Evolutionary conservation across 2,888 invertebrate genomes (phyloP).

Genomic region (Ellobium chinense): DNA sequence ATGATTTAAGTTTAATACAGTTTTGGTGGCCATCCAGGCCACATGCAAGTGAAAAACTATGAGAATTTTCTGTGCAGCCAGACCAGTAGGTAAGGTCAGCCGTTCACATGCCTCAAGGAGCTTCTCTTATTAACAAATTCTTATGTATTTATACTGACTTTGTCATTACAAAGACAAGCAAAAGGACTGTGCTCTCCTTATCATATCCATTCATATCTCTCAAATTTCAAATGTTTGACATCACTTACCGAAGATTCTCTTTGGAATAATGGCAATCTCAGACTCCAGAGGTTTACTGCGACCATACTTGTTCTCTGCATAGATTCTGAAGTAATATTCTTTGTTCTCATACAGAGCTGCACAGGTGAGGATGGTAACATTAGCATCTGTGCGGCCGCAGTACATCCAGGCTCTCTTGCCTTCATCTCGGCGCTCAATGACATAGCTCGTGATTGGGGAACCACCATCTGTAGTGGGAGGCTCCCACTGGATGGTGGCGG

Average conservation of each 20-base stretch:
- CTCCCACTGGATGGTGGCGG: slow-evolving; percentile 77
- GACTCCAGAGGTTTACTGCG: slow-evolving; percentile 88
- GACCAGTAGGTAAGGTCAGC: too few species aligned
- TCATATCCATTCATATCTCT: too few species aligned
- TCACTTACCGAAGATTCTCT: slow-evolving; percentile 78
- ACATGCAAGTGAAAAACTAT: too few species aligned
- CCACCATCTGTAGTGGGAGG: slow-evolving; percentile 78
- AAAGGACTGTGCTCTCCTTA: too few species aligned
- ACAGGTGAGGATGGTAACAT: slow-evolving; percentile 59
- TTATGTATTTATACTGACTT: too few species aligned
- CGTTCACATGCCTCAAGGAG: too few species aligned
- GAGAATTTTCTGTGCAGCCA: too few species aligned
- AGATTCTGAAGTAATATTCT: slow-evolving; percentile 91
- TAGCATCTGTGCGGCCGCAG: slow-evolving; percentile 69
- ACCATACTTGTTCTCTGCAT: slow-evolving; percentile 91
- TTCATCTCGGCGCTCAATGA: slow-evolving; percentile 73
- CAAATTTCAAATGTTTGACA: not conserved
- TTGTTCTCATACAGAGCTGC: slow-evolving; percentile 86
- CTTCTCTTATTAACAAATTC: too few species aligned
- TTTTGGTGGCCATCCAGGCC: too few species aligned
- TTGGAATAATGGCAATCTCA: slow-evolving; percentile 86
- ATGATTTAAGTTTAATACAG: too few species aligned
- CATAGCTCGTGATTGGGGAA: slow-evolving; percentile 75
- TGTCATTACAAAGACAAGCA: too few species aligned
- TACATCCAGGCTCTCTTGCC: slow-evolving; percentile 73